Evolutionary conservation across 2,797 vertebrate genomes (phyloP), one percentile per base, ranked within the genome.

Genomic region (Antrozous pallidus): DNA sequence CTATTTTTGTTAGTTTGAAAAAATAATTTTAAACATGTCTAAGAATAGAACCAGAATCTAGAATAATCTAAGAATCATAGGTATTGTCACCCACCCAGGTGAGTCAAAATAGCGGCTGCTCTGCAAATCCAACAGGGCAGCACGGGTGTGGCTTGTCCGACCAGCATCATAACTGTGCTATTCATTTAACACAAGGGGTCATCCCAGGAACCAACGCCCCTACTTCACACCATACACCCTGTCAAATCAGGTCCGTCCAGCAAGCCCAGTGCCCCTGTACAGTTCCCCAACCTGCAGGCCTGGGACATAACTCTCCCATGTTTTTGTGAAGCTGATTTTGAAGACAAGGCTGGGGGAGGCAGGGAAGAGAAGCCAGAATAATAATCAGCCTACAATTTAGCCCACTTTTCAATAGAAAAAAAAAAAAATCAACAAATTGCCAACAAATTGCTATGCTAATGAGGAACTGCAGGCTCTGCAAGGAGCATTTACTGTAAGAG

Each of bases 381-480:
- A 90, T 56, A 95, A 96, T 8, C 88, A 79, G 90, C 85, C 85
- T 63, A 78, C 17, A 91, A 94, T 92, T 5, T 0, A 84, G 79
- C 83, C 69, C 45, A 31, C 77, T 93, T 96, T 18, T 89, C 42
- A 83, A 80, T 56, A 91, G 83, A 83, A 94, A 95, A 92, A 75
- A 91, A 81, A 79, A 85, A 95, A 95, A 93, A 79, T 77, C 92
- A 89, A 94, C 83, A 92, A 94, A 92, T 10, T n/a, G 67, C 75
- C 74, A 95, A 89, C 89, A 95, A 95, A 97, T 38, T 79, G 82
- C 96, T 96, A 93, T 49, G 38, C 91, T 93, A 93, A 97, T 77
- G 77, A 96, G 97, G 94, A 97, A 94, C 4, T 51, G 36, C 54
- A 86, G 0, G 1, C 42, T 94, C 95, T 70, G 70, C 85, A 92